A percentile compares a stretch with the other conserved stretches of the same genome.
Conservation (phyloP, 2,888 invertebrate genomes). For the Diadromus collaris region DNA sequence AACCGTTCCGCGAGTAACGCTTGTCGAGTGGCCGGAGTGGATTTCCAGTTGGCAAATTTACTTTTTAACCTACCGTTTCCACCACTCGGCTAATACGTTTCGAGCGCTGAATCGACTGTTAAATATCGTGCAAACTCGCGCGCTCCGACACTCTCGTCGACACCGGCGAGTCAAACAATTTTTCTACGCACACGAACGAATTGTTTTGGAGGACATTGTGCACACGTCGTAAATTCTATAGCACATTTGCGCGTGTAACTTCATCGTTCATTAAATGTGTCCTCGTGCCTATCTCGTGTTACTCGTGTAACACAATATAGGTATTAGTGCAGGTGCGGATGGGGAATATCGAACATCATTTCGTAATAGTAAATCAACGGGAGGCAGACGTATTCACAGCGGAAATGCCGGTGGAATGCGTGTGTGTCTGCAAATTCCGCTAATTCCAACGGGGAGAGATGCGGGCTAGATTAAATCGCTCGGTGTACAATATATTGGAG, state of each 20-base stretch:
- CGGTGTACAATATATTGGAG: slow-evolving; percentile 18
- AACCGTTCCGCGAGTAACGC: not conserved
- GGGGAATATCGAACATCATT: slow-evolving; percentile 2
- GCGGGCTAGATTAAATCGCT: slow-evolving; percentile 1
- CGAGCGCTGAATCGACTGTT: slow-evolving; percentile 17
- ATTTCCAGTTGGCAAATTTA: slow-evolving; percentile 46
- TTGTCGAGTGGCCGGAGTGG: slow-evolving; percentile 22
- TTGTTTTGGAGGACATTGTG: not conserved
- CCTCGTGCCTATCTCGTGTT: slow-evolving; percentile 1
- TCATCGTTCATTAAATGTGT: slow-evolving; percentile 2
- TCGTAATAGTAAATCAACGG: slow-evolving; percentile 31
- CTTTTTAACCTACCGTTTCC: slow-evolving; percentile 26
- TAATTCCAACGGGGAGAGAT: slow-evolving; percentile 6
- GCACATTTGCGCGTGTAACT: slow-evolving; percentile 2
- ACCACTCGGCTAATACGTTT: slow-evolving; percentile 8
- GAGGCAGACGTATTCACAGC: not conserved
- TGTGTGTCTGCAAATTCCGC: not conserved
- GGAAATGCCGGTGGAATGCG: slow-evolving; percentile 10
- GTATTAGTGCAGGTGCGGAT: not conserved
- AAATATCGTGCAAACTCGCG: slow-evolving; percentile 7
- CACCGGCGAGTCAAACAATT: slow-evolving; percentile 13
- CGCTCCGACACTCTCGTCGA: not conserved
- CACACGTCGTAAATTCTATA: not conserved
- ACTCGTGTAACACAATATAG: not conserved
- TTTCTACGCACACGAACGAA: not conserved